Evolutionary conservation across 2,888 invertebrate genomes (phyloP).

Genomic region (Scotopteryx bipunctaria): DNA sequence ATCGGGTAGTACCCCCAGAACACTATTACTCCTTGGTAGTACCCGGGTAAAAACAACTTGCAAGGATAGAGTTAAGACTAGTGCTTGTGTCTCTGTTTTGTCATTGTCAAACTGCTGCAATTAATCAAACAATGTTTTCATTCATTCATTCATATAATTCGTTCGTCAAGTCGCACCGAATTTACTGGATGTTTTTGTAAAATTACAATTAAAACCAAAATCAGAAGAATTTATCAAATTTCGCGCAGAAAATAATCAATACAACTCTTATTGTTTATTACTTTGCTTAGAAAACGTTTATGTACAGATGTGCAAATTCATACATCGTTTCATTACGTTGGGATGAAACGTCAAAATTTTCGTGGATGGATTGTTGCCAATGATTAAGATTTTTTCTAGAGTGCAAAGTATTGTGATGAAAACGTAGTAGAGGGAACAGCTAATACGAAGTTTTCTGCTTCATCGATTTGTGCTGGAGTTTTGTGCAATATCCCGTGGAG

Average conservation of each 20-base stretch:
- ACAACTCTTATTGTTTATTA: background rate
- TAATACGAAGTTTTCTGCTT: conserved; percentile 1
- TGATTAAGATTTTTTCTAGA: conserved; percentile 61
- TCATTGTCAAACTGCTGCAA: background rate
- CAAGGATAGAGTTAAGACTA: too few species aligned
- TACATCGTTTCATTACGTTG: conserved; percentile 46
- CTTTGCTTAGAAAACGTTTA: background rate
- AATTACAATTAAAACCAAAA: background rate
- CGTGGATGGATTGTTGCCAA: conserved; percentile 76
- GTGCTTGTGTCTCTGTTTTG: too few species aligned
- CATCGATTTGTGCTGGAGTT: conserved; percentile 17
- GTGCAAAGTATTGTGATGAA: conserved; percentile 60
- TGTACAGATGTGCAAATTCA: conserved; percentile 15
- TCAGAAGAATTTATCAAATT: background rate
- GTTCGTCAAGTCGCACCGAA: background rate
- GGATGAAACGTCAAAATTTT: conserved; percentile 78
- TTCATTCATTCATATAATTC: background rate
- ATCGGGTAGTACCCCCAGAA: too few species aligned
- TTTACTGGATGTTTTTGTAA: background rate
- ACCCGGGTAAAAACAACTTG: too few species aligned
- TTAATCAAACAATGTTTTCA: background rate
- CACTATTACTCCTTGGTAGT: too few species aligned
- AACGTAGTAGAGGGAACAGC: conserved; percentile 38
- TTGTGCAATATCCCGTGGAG: conserved; percentile 21
- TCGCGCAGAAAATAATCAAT: background rate